These are phyloP conservation scores for Petrocephalus schoutedeni DNA, from an alignment of 2,797 vertebrate species.

Conservation along the genomic window DNA sequence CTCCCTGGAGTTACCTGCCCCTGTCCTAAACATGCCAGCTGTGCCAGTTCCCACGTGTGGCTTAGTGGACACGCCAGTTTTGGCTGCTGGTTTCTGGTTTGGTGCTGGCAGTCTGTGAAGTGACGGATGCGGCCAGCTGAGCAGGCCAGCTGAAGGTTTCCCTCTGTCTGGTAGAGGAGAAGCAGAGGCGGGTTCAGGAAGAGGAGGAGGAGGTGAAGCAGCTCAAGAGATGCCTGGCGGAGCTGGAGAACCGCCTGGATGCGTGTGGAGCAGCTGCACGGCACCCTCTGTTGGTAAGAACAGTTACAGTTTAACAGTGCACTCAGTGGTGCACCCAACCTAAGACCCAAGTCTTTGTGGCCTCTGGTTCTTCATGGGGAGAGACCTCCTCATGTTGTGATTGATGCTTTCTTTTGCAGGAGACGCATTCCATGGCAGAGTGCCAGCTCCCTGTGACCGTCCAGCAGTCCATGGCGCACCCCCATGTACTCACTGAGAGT, in stretches of 20 bases:
- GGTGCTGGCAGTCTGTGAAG: neutral
- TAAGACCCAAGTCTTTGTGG: neutral
- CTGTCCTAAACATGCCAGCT: neutral
- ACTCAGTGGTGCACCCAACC: neutral
- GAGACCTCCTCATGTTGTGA: neutral
- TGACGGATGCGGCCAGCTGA: neutral
- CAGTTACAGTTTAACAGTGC: neutral
- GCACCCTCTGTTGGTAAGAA: constrained; percentile 20
- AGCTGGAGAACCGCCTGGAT: constrained; percentile 54
- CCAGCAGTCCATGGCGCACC: constrained; percentile 27
- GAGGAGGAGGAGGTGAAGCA: constrained; percentile 56
- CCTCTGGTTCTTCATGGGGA: neutral
- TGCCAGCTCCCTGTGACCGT: neutral
- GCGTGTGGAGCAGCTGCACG: neutral
- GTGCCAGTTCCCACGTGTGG: neutral
- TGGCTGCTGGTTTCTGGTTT: neutral
- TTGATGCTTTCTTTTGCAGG: constrained; percentile 24
- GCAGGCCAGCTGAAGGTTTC: neutral
- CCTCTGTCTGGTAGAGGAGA: constrained; percentile 56
- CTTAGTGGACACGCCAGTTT: neutral
- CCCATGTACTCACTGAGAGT: neutral
- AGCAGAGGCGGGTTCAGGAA: constrained; percentile 49
- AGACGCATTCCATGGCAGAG: neutral
- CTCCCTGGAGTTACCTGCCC: neutral
- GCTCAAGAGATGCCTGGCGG: constrained; percentile 58